These are phyloP conservation scores for Dreissena polymorpha DNA, from an alignment of 1,140 invertebrate genomes.

Conservation along the genomic window DNA sequence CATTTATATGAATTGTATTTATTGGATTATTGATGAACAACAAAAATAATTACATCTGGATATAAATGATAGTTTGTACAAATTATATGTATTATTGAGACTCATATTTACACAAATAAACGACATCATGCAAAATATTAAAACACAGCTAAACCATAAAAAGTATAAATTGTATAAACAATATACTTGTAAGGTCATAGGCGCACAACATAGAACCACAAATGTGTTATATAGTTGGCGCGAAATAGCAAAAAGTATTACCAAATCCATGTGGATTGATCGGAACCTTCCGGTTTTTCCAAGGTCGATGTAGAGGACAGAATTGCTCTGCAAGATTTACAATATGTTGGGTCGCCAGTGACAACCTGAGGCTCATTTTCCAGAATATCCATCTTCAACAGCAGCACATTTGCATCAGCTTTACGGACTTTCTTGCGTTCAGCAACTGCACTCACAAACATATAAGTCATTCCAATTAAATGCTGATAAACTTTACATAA, in stretches of 20 bases:
- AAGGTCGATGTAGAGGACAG: slow-evolving; percentile 64
- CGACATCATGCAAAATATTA: too few relatives aligned
- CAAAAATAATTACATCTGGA: too few relatives aligned
- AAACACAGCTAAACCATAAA: too few relatives aligned
- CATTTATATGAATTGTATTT: too few relatives aligned
- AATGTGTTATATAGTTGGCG: too few relatives aligned
- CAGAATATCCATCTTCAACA: slow-evolving; percentile 66
- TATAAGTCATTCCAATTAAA: not conserved
- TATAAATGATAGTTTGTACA: too few relatives aligned
- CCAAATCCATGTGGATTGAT: slow-evolving; percentile 66
- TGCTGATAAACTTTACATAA: not conserved
- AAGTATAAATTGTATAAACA: too few relatives aligned
- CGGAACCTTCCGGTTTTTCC: slow-evolving; percentile 52
- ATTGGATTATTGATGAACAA: too few relatives aligned
- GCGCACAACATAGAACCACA: too few relatives aligned
- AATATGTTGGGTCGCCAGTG: slow-evolving; percentile 70
- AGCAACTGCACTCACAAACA: not conserved
- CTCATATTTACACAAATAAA: too few relatives aligned
- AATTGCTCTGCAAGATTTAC: slow-evolving; percentile 66
- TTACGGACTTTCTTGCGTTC: slow-evolving; percentile 44
- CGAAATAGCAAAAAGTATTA: slow-evolving; percentile 19
- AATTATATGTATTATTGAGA: too few relatives aligned
- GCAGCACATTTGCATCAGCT: slow-evolving; percentile 67
- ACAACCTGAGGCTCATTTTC: slow-evolving; percentile 65
- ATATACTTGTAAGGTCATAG: too few relatives aligned